A percentile compares a stretch with the other conserved stretches of the same genome.
Evolutionary conservation across 2,888 invertebrate genomes (phyloP).

Genomic region (Lasioglossum leucozonium): DNA sequence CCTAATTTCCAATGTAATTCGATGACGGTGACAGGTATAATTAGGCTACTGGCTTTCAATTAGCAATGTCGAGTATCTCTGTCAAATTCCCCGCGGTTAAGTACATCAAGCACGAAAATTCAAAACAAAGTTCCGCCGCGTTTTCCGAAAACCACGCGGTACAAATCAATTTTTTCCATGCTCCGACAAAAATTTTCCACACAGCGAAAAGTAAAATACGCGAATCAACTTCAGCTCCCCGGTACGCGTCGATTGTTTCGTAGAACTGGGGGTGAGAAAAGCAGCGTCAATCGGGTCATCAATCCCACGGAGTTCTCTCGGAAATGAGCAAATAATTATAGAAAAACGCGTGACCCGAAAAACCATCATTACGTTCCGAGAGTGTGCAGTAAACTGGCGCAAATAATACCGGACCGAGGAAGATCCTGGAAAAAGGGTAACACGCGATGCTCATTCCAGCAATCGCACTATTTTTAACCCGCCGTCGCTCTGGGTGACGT

Average conservation of each 20-base stretch:
- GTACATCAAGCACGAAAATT: neutral
- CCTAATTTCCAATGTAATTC: constrained; percentile 1
- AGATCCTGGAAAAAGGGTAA: neutral
- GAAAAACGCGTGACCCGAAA: neutral
- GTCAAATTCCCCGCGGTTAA: neutral
- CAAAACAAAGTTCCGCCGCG: neutral
- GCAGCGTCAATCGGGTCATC: neutral
- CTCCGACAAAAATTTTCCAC: neutral
- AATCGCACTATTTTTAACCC: constrained; percentile 23
- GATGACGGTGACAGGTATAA: neutral
- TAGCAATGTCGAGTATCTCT: neutral
- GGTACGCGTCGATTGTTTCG: neutral
- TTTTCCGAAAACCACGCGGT: neutral
- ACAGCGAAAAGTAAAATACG: neutral
- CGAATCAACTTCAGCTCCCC: neutral
- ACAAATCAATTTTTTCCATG: neutral
- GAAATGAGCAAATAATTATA: neutral
- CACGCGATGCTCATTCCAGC: constrained; percentile 14
- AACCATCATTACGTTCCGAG: constrained; percentile 8
- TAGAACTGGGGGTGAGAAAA: neutral
- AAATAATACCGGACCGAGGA: neutral
- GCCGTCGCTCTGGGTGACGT: neutral
- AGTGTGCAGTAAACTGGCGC: neutral
- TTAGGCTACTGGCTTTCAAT: neutral
- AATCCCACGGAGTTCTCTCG: neutral